phyloP scores from a whole-genome alignment of 2,888 invertebrate species.

The Ariolimax columbianus region DNA sequence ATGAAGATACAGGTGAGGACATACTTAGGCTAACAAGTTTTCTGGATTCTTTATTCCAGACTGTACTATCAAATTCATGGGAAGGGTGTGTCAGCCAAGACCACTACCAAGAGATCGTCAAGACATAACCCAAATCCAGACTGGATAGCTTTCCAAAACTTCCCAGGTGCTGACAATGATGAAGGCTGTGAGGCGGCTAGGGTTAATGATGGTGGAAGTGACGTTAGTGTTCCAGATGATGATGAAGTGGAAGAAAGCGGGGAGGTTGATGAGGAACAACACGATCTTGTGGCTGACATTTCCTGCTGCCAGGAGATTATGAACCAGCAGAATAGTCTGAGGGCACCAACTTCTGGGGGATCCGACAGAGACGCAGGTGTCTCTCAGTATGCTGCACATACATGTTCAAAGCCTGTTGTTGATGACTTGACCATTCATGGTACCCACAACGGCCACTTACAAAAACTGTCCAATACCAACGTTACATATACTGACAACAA shows the following conservation, averaged over 20 bases:
- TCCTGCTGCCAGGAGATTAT: background rate
- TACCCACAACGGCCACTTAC: background rate
- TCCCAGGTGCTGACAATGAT: constrained; percentile 2
- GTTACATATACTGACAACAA: constrained; percentile 5
- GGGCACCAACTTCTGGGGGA: background rate
- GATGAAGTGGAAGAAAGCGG: background rate
- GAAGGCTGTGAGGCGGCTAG: background rate
- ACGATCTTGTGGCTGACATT: background rate
- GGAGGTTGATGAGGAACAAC: background rate
- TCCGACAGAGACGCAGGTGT: background rate
- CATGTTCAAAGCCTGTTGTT: background rate
- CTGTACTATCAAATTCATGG: constrained; percentile 45
- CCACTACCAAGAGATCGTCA: constrained; percentile 41
- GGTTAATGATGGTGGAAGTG: constrained; percentile 6
- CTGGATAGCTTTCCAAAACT: constrained; percentile 40
- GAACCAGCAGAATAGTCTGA: background rate
- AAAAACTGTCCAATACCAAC: background rate
- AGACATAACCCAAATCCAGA: constrained; percentile 46
- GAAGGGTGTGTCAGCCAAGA: constrained; percentile 45
- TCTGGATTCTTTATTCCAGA: constrained; percentile 2
- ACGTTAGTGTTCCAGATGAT: background rate
- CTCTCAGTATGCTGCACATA: background rate
- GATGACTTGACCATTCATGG: background rate
- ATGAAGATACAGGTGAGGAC: too few species aligned
- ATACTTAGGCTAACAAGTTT: background rate